phyloP scores from a whole-genome alignment of 2,797 vertebrate species.

The Channa striata region DNA sequence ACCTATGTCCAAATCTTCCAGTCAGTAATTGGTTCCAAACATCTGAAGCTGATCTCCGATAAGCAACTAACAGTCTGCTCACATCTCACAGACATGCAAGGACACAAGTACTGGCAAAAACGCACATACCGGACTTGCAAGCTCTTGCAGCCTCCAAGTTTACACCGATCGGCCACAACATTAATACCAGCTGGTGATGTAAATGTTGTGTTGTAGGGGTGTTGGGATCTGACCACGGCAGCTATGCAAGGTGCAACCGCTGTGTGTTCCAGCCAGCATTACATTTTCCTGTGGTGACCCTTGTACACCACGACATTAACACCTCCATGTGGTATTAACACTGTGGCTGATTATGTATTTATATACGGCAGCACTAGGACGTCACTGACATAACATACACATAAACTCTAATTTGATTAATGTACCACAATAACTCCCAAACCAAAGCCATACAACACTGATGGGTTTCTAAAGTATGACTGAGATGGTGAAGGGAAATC shows the following conservation, averaged over 20 bases:
- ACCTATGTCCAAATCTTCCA: neutral
- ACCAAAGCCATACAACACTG: neutral
- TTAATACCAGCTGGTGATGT: neutral
- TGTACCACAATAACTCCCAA: neutral
- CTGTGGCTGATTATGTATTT: too few species aligned
- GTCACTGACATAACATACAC: neutral
- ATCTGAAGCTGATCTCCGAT: conserved; percentile 19
- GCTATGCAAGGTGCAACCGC: too few species aligned
- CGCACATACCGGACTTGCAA: neutral
- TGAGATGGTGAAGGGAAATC: neutral
- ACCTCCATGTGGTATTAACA: too few species aligned
- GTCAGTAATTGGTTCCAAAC: conserved; percentile 16
- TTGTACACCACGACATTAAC: too few species aligned
- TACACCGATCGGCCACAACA: too few species aligned
- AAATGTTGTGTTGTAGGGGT: too few species aligned
- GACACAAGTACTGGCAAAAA: neutral
- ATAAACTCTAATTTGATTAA: neutral
- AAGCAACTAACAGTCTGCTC: neutral
- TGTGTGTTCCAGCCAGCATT: too few species aligned
- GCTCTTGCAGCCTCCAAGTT: neutral
- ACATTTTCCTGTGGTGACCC: too few species aligned
- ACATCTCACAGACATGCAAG: conserved; percentile 4
- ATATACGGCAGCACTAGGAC: neutral
- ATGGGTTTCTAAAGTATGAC: neutral
- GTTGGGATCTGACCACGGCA: too few species aligned